Base-by-base conservation (phyloP, 2,113 vertebrate species). In the Gorsachius goisagi region DNA sequence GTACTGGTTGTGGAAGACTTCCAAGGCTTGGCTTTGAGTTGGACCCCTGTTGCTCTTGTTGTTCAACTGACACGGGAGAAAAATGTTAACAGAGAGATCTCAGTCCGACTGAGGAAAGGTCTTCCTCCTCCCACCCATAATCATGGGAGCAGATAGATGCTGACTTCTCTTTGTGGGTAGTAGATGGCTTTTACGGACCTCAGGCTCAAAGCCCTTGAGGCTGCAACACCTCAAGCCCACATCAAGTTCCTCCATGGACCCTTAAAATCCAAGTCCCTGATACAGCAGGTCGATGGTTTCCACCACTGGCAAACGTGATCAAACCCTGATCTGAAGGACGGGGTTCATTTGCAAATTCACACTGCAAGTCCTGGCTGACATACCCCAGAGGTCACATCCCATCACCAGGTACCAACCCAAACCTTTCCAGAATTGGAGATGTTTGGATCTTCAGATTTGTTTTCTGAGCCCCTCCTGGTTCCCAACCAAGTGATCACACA, bases 101-200 rank as follows among this genome's bases (percentile, higher is more conserved):
- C 21, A 3, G n/a, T 50, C 15, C 20, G 10, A 0, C 0, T 2
- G 35, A 86, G 58, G 55, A 49, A 53, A 81, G 10, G 11, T 15
- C 24, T 93, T 79, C 9, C 21, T 91, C 19, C 35, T 94, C 26
- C 69, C 56, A 63, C 15, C 11, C 7, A 0, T 15, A 66, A 16
- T 8, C 6, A 1, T 7, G 67, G 75, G 33, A 88, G 22, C 14
- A 56, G 59, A 16, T 10, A 66, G 73, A 28, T 20, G 8, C 5
- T 16, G 47, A 44, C 76, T 79, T 23, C 60, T 60, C 15, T 11
- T 28, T 0, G 0, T 22, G 33, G 2, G 5, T n/a, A 15, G 33
- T 1, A 45, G 49, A 7, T 44, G 67, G 17, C 15, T 4, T 49
- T 62, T 82, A 45, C 18, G 75, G 32, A 44, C 45, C 53, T 91